Percentiles rank a stretch among this genome's conserved stretches.
Conservation (phyloP, 2,113 vertebrate species). For the Sorex fumeus region DNA sequence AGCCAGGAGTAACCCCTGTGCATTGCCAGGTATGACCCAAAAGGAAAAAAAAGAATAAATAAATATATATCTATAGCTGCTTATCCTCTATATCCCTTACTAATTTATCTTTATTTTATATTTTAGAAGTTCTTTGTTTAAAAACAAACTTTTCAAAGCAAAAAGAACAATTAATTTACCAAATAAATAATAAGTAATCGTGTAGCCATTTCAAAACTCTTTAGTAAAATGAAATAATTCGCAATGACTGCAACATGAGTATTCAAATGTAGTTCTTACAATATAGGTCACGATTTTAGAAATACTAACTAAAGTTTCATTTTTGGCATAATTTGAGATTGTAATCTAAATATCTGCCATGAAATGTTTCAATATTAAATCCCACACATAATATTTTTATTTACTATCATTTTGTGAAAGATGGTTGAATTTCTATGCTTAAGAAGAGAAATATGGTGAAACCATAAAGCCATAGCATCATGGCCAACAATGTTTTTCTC, state of each 20-base stretch:
- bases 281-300: not conserved
- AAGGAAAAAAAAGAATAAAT: too few species aligned
- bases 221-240: not conserved
- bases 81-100: not conserved
- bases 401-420: not conserved
- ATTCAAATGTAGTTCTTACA: not conserved
- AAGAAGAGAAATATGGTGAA: not conserved
- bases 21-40: too few species aligned
- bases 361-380: slow-evolving; percentile 23
- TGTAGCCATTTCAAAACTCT: not conserved
- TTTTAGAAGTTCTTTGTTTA: slow-evolving; percentile 6
- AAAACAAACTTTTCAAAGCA: not conserved
- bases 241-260: not conserved
- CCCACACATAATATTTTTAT: not conserved
- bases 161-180: not conserved
- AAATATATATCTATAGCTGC: not conserved
- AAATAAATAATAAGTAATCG: slow-evolving; percentile 15
- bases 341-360: not conserved
- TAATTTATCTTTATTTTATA: not conserved
- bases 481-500: not conserved
- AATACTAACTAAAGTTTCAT: not conserved
- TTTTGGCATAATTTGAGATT: slow-evolving; percentile 12
- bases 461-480: not conserved
- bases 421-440: not conserved
- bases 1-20: too few species aligned